Evolutionary conservation across 2,797 vertebrate genomes (phyloP), one percentile per base, ranked within the genome.

Genomic region (Falco columbarius): DNA sequence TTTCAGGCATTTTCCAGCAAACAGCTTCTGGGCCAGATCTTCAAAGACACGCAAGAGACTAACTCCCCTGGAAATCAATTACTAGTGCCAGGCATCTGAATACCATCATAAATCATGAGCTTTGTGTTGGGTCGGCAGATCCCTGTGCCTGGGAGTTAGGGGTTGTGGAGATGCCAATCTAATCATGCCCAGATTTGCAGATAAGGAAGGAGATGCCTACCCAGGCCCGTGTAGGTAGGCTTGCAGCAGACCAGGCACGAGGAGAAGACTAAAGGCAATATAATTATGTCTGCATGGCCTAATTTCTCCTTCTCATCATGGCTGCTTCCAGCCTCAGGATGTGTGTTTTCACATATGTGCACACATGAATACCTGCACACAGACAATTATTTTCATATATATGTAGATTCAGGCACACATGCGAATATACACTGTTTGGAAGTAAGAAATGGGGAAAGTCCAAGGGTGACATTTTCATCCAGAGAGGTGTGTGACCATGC

Each of bases 1-100:
- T 93, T 62, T 89, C 74, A 38, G 96, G 94, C 94, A 94, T 95
- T 97, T 92, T 95, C 91, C 96, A 95, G 79, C 67, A 52, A 82
- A 77, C 47, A 92, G 71, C 86, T 79, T 93, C 71, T 76, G 74
- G 89, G 71, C 67, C 87, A 74, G 89, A 91, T 88, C 59, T 91
- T 93, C 75, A 94, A 71, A 95, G 71, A 66, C 59, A 79, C 0
- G 22, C 59, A 66, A 77, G 74, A 95, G 66, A 68, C 4, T 3
- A 65, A 16, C 38, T 77, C 14, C 47, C 63, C 82, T 95, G 93
- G 89, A 93, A 93, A 89, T 70, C 71, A 89, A 30, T 70, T 79
- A 67, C 40, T 44, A 86, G 52, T 0, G 0, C 34, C 56, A 56
- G 44, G 75, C 72, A 77, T 86, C 76, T 68, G 70, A 90, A 32